Base-by-base conservation (phyloP, 2,888 invertebrate species). In the Sturmia bella region DNA sequence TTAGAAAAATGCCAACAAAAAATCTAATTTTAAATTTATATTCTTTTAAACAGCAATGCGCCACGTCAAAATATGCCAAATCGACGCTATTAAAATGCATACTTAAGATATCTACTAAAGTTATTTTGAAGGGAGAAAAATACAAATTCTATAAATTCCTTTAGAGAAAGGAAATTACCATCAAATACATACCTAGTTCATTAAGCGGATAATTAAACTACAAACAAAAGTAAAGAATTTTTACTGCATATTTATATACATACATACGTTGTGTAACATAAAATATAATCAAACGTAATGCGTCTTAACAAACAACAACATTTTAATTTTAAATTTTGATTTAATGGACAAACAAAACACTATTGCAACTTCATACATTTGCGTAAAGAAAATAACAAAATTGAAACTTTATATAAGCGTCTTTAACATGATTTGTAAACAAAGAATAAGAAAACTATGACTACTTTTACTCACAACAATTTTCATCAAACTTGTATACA, bases 31-130 rank as follows among this genome's bases (percentile, higher is more conserved):
- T 72, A 75, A 83, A 61, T 83, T 84, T 70, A 81, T 84, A 83
- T 86, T 87, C 84, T 84, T 82, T 86, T 84, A 84, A 75, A 91
- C 89, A 86, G 89, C 86, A 90, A 88, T 87, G 89, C 88, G 76
- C 88, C 88, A 75, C 87, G 88, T 83, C 87, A 87, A 85, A 88
- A 88, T 86, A 87, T 87, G 89, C 85, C 87, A 75, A 89, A 90
- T 86, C 88, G 90, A 85, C 89, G 89, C 85, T 90, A 89, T 87
- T 90, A 87, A 87, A 84, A 77, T 66, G 72, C 69, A 19, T 56
- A 56, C 21, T 37, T 66, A 59, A 81, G 17, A 74, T 12, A 54
- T 17, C 27, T 27, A 56, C 27, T 27, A 56, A 57, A 50, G 57
- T 54, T 68, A 37, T 56, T 32, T 70, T 50, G 50, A 45, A 59